Conservation (phyloP, 2,113 vertebrate genomes). For the Boleophthalmus pectinirostris region DNA sequence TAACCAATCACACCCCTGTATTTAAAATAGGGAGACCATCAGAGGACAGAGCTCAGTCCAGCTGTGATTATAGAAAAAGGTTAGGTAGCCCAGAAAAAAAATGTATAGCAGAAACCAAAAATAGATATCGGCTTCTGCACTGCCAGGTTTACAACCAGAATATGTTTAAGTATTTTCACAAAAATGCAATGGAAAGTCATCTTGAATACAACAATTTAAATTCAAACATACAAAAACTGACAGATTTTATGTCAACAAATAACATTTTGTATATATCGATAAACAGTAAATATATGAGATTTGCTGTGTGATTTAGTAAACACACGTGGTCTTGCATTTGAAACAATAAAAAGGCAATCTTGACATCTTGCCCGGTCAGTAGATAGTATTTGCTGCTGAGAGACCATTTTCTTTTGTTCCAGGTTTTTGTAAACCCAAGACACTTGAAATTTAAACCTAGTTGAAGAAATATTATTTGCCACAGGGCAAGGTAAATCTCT, state of each 20-base stretch:
- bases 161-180: slow-evolving; percentile 40
- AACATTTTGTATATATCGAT: not conserved
- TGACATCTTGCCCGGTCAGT: slow-evolving; percentile 81
- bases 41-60: slow-evolving; percentile 84
- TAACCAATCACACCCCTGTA: slow-evolving; percentile 23
- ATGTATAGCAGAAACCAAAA: slow-evolving; percentile 69
- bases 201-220: not conserved
- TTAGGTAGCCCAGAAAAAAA: slow-evolving; percentile 58
- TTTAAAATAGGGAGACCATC: slow-evolving; percentile 84
- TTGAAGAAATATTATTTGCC: slow-evolving; percentile 85
- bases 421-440: slow-evolving; percentile 82
- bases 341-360: slow-evolving; percentile 82
- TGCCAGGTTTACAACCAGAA: slow-evolving; percentile 62
- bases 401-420: slow-evolving; percentile 83
- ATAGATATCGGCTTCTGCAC: slow-evolving; percentile 50
- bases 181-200: slow-evolving; percentile 40
- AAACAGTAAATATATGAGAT: not conserved
- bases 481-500: slow-evolving; percentile 84
- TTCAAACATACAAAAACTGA: too few species aligned
- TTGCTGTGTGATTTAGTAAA: slow-evolving; percentile 73
- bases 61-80: slow-evolving; percentile 61
- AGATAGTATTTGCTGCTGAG: slow-evolving; percentile 83
- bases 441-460: slow-evolving; percentile 85
- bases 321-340: slow-evolving; percentile 71
- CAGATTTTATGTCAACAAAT: not conserved